Evolutionary conservation across 2,797 vertebrate genomes (phyloP).

Genomic region (Poeciliopsis turneri): DNA sequence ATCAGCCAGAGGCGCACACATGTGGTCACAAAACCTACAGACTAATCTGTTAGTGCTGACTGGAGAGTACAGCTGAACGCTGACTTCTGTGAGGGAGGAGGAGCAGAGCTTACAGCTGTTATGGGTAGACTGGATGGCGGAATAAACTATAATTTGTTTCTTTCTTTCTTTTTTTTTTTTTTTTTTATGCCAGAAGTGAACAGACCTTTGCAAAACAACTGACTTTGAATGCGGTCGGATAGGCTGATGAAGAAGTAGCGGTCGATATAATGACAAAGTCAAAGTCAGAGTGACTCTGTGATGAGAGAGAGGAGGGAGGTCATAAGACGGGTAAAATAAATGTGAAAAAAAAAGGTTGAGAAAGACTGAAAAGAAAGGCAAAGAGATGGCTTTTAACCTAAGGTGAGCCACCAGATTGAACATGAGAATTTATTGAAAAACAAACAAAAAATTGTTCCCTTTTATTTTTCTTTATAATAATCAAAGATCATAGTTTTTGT

Average conservation of each 20-base stretch:
- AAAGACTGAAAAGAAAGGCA: not conserved
- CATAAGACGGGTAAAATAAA: not conserved
- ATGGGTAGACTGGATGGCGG: slow-evolving; percentile 42
- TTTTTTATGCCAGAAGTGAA: slow-evolving; percentile 35
- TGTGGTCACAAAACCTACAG: slow-evolving; percentile 30
- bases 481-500: not conserved
- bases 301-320: slow-evolving; percentile 31
- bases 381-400: slow-evolving; percentile 9
- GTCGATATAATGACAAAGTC: slow-evolving; percentile 46
- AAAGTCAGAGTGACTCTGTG: slow-evolving; percentile 38
- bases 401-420: slow-evolving; percentile 12
- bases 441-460: not conserved
- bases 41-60: slow-evolving; percentile 38
- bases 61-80: slow-evolving; percentile 41
- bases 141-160: slow-evolving; percentile 52
- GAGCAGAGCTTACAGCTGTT: slow-evolving; percentile 41
- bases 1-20: not conserved
- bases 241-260: slow-evolving; percentile 48
- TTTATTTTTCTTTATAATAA: not conserved
- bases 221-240: slow-evolving; percentile 40
- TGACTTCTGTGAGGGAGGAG: slow-evolving; percentile 19
- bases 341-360: not conserved
- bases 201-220: slow-evolving; percentile 39
- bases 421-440: not conserved
- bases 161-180: not conserved